Evolutionary conservation across 2,888 invertebrate species (phyloP), one percentile per base, ranked within the genome.

Genomic region (Chrysina gloriosa): DNA sequence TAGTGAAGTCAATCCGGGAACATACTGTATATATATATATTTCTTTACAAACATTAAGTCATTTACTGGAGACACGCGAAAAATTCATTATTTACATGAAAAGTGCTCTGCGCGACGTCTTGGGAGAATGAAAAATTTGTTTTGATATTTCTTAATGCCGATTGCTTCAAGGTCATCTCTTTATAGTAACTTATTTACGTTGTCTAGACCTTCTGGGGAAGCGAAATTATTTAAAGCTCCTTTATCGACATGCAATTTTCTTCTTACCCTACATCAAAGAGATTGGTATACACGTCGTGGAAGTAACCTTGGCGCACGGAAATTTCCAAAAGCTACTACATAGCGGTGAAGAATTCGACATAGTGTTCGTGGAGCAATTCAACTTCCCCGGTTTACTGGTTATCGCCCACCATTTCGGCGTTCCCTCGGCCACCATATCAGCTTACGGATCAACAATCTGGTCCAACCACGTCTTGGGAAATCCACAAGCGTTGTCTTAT

Each of bases 381-480:
- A 74, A 85, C 21, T 83, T 81, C 69, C 85, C 86, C 71, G 84
- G 85, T 1, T 74, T 78, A 14, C 75, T 42, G 50, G 85, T 84
- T 0, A 71, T 80, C 5, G 77, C 77, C n/a, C 73, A 78, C 56
- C 75, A 77, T 65, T 76, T 75, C 64, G 74, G 78, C 21, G 76
- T 76, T 2, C 58, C 34, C 7, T 21, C 47, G 1, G 31, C 34
- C 1, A 14, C 47, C 1, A 1, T 66, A 14, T 45, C 48, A 3
- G 19, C 72, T 0, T 27, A 67, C 21, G 83, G 81, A 16, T 80
- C 80, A 64, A 79, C 80, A 56, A 79, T 81, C 54, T 82, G 81
- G 72, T 81, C 84, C 75, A 83, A 83, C 58, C 81, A 83, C 65
- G 80, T 82, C 71, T 81, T 84, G 79, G 86, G 85, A 0, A 74